Evolutionary conservation across 2,113 vertebrate species (phyloP).

Genomic region (Muntiacus muntjak): DNA sequence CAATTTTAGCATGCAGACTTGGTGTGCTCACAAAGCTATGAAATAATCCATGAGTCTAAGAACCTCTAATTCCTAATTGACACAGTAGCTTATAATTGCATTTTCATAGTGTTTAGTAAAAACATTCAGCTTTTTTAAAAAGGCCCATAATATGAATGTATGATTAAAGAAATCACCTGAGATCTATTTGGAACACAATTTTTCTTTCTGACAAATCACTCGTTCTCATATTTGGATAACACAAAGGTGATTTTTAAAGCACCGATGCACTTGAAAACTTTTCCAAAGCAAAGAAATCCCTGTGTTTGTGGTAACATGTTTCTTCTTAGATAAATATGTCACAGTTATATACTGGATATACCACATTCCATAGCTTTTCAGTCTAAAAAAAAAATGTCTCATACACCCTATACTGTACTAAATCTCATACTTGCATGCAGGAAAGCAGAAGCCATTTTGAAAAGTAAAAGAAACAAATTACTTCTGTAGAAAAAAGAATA

Average conservation of each 20-base stretch:
- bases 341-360: not conserved
- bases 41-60: slow-evolving; percentile 43
- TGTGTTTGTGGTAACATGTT: slow-evolving; percentile 5
- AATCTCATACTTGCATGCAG: not conserved
- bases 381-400: not conserved
- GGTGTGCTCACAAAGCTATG: slow-evolving; percentile 22
- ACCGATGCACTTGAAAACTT: not conserved
- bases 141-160: slow-evolving; percentile 41
- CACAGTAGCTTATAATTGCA: slow-evolving; percentile 29
- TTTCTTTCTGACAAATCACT: not conserved
- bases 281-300: not conserved
- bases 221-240: not conserved
- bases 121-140: slow-evolving; percentile 29
- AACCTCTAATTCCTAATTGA: slow-evolving; percentile 65
- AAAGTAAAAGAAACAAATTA: slow-evolving; percentile 60
- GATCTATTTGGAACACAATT: slow-evolving; percentile 30
- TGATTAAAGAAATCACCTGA: slow-evolving; percentile 52
- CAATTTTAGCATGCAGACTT: slow-evolving; percentile 36
- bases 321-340: slow-evolving; percentile 38
- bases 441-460: slow-evolving; percentile 31
- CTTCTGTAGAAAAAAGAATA: not conserved
- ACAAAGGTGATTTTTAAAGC: not conserved
- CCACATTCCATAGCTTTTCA: not conserved
- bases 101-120: slow-evolving; percentile 56
- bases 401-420: not conserved